A percentile compares a stretch with the other conserved stretches of the same genome.
phyloP scores from a whole-genome alignment of 1,140 invertebrate species.

The Hyposmocoma kahamanoa region DNA sequence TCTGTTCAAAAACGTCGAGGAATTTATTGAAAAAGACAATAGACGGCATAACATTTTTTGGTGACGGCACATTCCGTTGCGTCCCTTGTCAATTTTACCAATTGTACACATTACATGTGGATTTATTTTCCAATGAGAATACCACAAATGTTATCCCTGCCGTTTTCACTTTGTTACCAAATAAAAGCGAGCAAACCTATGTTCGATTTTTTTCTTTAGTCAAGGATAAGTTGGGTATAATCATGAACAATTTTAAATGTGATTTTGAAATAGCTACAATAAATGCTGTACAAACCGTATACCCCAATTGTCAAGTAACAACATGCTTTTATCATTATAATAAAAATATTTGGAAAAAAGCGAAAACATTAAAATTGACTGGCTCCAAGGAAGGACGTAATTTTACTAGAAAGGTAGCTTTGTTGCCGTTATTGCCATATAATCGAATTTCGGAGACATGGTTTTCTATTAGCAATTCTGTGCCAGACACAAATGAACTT shows the following conservation, averaged over 20 bases:
- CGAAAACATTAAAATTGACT: background rate
- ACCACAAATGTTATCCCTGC: conserved; percentile 15
- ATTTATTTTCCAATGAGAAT: conserved; percentile 6
- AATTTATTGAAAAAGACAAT: conserved; percentile 1
- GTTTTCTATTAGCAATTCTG: background rate
- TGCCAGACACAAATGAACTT: background rate
- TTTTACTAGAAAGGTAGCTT: background rate
- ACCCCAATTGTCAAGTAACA: conserved; percentile 8
- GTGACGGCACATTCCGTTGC: conserved; percentile 17
- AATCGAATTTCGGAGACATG: background rate
- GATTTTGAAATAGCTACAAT: conserved; percentile 17
- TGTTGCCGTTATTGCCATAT: background rate
- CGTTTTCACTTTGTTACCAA: conserved; percentile 15
- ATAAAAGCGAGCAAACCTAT: conserved; percentile 16
- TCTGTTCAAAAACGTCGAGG: conserved; percentile 9
- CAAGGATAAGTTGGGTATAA: conserved; percentile 7
- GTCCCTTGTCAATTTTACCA: conserved; percentile 17
- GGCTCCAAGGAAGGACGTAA: background rate
- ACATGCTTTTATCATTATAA: conserved; percentile 19
- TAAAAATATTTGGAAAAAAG: conserved; percentile 11
- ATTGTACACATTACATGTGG: conserved; percentile 16
- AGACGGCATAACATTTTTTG: conserved; percentile 9
- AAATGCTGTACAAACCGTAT: conserved; percentile 14
- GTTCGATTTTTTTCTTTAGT: conserved; percentile 11
- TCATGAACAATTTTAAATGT: conserved; percentile 15